Conservation (phyloP, 2,113 vertebrate genomes). For the Cyprinodon brontotheroides region DNA sequence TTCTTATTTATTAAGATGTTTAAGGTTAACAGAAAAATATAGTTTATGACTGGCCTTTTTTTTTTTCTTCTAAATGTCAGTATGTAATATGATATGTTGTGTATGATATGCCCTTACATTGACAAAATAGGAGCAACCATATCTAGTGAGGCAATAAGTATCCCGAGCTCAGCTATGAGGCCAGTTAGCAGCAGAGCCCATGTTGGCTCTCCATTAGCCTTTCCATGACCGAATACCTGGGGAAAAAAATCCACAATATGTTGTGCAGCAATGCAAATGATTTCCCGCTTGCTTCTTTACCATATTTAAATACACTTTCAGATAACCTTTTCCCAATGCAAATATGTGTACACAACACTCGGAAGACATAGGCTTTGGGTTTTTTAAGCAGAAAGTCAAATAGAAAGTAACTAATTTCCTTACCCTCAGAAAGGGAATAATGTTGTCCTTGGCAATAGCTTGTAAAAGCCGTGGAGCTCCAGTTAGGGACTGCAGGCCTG, state of each 20-base stretch:
- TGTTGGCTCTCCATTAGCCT: constrained; percentile 93
- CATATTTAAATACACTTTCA: constrained; percentile 36
- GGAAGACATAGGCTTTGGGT: not conserved
- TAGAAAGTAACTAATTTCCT: constrained; percentile 5
- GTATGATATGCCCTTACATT: constrained; percentile 83
- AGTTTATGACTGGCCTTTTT: not conserved
- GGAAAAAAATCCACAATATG: constrained; percentile 5
- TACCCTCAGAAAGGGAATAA: constrained; percentile 96
- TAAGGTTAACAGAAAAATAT: not conserved
- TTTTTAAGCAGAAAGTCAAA: not conserved
- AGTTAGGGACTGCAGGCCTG: constrained; percentile 93
- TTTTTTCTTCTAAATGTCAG: not conserved
- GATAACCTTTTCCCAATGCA: constrained; percentile 8
- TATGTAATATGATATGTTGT: not conserved
- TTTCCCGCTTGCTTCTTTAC: not conserved
- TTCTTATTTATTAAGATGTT: not conserved
- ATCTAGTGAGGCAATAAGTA: constrained; percentile 97
- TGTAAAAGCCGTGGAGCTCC: constrained; percentile 94
- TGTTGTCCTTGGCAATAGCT: constrained; percentile 97
- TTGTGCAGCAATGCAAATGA: constrained; percentile 53
- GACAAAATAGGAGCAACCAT: constrained; percentile 99
- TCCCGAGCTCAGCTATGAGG: constrained; percentile 94
- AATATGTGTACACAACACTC: not conserved
- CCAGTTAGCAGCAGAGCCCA: constrained; percentile 96
- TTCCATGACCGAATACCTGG: constrained; percentile 95